Percentiles rank a stretch among this genome's conserved stretches.
These are phyloP conservation scores for Tympanoctomys barrerae DNA, from an alignment of 2,797 vertebrate species.

Conservation along the genomic window DNA sequence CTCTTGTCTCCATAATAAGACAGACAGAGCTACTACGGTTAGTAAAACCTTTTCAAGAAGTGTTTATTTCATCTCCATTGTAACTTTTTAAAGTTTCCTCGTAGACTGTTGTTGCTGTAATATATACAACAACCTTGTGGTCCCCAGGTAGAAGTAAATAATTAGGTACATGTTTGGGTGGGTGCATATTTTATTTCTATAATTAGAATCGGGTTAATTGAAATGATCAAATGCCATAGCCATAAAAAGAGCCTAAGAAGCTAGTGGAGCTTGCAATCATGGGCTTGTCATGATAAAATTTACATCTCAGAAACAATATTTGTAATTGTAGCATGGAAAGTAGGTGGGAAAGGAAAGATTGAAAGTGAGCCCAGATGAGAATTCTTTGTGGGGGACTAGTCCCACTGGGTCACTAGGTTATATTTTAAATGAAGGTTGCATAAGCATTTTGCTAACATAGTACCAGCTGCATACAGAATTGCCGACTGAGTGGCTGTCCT, in stretches of 20 bases:
- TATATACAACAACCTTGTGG: not conserved
- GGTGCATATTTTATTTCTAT: not conserved
- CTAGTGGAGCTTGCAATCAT: not conserved
- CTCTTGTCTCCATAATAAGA: not conserved
- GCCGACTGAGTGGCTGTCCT: not conserved
- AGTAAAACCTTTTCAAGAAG: not conserved
- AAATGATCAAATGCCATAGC: not conserved
- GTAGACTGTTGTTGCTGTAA: not conserved
- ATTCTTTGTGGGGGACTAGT: not conserved
- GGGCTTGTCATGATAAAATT: not conserved
- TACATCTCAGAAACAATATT: slow-evolving; percentile 7
- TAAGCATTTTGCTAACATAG: not conserved
- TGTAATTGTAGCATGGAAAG: not conserved
- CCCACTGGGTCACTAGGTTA: not conserved
- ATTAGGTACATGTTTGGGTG: not conserved
- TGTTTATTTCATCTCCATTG: not conserved
- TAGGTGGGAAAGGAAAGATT: not conserved
- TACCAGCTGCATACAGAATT: not conserved
- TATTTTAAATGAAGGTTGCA: not conserved
- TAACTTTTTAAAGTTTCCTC: not conserved
- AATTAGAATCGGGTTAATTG: not conserved
- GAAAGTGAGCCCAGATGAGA: not conserved
- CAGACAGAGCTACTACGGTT: not conserved
- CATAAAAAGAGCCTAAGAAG: not conserved
- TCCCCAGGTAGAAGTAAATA: not conserved